Conservation (phyloP, 2,797 vertebrate species). For the Psittacula derbiana region DNA sequence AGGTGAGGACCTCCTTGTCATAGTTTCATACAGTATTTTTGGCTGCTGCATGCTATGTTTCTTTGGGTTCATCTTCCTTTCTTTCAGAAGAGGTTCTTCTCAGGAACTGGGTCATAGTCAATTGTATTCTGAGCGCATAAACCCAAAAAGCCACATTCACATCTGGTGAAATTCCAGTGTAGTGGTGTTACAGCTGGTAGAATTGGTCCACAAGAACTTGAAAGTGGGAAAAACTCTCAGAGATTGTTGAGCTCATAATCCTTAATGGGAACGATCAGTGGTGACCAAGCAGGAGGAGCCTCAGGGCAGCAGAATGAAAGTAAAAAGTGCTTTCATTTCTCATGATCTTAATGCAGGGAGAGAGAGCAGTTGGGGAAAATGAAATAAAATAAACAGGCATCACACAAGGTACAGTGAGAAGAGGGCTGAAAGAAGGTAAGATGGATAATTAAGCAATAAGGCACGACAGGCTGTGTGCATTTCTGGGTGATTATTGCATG, state of each 20-base stretch:
- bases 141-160: neutral
- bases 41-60: neutral
- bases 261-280: neutral
- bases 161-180: neutral
- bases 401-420: neutral
- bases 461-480: neutral
- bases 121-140: neutral
- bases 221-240: neutral
- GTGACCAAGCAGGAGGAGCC: neutral
- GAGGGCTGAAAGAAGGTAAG: slow-evolving; percentile 38
- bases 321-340: neutral
- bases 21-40: neutral
- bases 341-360: neutral
- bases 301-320: neutral
- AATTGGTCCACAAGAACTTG: neutral
- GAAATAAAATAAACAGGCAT: neutral
- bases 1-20: neutral
- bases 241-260: neutral
- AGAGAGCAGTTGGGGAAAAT: neutral
- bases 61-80: neutral
- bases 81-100: neutral
- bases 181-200: neutral
- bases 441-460: slow-evolving; percentile 67
- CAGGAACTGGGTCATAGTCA: neutral
- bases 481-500: slow-evolving; percentile 43